phyloP scores from a whole-genome alignment of 2,113 vertebrate genomes.

The Propithecus coquereli region DNA sequence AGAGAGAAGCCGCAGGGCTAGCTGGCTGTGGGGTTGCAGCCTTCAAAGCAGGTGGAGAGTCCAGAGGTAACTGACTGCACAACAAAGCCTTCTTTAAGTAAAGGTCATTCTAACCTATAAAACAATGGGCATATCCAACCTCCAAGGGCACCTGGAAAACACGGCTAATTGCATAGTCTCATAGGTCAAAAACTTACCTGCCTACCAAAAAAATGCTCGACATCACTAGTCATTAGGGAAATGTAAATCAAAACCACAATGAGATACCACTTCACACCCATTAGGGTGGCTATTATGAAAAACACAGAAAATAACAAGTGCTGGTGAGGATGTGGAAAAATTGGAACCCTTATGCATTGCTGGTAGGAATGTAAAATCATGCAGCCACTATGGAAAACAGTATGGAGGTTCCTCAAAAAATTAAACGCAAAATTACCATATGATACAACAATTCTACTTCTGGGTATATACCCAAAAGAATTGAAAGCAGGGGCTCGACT shows the following conservation, averaged over 20 bases:
- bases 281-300: not conserved
- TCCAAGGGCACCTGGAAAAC: not conserved
- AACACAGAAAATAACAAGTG: not conserved
- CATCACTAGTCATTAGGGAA: not conserved
- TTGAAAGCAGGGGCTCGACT: not conserved
- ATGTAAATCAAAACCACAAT: constrained; percentile 21
- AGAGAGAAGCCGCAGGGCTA: not conserved
- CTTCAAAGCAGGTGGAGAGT: not conserved
- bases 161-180: not conserved
- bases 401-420: not conserved
- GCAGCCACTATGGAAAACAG: not conserved
- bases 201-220: not conserved
- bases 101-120: constrained; percentile 32
- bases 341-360: not conserved
- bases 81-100: constrained; percentile 42
- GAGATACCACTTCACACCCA: not conserved
- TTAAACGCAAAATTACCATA: not conserved
- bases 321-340: not conserved
- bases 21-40: not conserved
- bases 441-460: not conserved
- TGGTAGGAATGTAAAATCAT: constrained; percentile 9
- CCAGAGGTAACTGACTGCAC: not conserved
- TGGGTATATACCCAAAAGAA: not conserved
- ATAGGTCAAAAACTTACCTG: not conserved
- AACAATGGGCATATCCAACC: not conserved